Evolutionary conservation across 2,888 invertebrate genomes (phyloP).

Genomic region (Thumatha senex): DNA sequence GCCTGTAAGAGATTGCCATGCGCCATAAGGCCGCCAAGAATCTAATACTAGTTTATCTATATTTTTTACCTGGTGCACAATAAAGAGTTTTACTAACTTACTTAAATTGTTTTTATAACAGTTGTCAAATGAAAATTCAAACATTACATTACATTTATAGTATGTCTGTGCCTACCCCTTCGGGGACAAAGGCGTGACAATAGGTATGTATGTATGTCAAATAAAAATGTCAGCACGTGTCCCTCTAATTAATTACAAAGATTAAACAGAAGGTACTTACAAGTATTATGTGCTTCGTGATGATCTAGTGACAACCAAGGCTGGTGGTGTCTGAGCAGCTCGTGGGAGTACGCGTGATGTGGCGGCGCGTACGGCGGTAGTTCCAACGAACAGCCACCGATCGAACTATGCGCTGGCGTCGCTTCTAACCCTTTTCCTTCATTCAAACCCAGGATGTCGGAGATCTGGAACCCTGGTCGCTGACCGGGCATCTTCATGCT

Average conservation of each 20-base stretch:
- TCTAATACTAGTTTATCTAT: no score
- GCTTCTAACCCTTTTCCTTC: slow-evolving; percentile 82
- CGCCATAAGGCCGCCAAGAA: no score
- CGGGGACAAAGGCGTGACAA: no score
- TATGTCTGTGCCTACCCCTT: no score
- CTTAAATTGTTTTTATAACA: no score
- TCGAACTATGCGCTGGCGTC: slow-evolving; percentile 50
- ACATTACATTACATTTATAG: no score
- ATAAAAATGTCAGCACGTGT: no score
- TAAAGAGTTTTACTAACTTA: no score
- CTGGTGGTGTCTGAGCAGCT: slow-evolving; percentile 72
- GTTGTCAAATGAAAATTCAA: no score
- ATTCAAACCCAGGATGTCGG: slow-evolving; percentile 96
- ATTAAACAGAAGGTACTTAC: slow-evolving; percentile 11
- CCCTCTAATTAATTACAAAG: not conserved
- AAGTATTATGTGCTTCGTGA: slow-evolving; percentile 55
- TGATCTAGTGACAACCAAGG: slow-evolving; percentile 75
- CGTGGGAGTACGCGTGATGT: slow-evolving; percentile 70
- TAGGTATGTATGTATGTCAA: no score
- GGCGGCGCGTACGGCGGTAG: slow-evolving; percentile 69
- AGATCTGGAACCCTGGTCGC: slow-evolving; percentile 94
- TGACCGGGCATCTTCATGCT: slow-evolving; percentile 92
- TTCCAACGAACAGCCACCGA: slow-evolving; percentile 61
- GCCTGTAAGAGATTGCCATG: no score
- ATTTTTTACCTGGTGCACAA: no score